Conservation (phyloP, 1,140 invertebrate species). For the Rhynchophorus ferrugineus region DNA sequence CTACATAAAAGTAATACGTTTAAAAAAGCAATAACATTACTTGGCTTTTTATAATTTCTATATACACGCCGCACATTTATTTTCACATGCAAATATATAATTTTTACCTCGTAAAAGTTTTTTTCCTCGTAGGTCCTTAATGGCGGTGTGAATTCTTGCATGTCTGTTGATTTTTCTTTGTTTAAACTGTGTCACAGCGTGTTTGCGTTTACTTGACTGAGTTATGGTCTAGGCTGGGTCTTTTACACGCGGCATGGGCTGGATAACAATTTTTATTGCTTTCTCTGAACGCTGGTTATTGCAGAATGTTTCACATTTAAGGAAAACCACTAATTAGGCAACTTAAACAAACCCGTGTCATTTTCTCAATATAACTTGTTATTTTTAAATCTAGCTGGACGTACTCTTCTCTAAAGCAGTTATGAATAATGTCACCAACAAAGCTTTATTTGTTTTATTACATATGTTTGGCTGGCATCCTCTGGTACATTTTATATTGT, state of each 20-base stretch:
- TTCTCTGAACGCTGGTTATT: background rate
- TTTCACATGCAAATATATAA: background rate
- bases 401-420: too few relatives aligned
- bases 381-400: too few relatives aligned
- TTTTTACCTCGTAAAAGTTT: background rate
- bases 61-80: too few relatives aligned
- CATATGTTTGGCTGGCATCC: too few relatives aligned
- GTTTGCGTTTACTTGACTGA: slow-evolving; percentile 17
- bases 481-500: too few relatives aligned
- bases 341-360: too few relatives aligned
- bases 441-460: too few relatives aligned
- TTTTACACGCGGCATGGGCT: slow-evolving; percentile 2
- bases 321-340: background rate
- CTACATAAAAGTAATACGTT: too few relatives aligned
- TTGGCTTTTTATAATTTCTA: too few relatives aligned
- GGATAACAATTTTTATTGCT: background rate
- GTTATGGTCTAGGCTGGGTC: slow-evolving; percentile 12
- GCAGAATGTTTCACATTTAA: background rate
- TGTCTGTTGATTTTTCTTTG: slow-evolving; percentile 21
- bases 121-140: background rate
- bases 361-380: too few relatives aligned
- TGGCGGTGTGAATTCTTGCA: slow-evolving; percentile 16
- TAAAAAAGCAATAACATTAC: too few relatives aligned
- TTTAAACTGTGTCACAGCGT: slow-evolving; percentile 21
- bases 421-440: too few relatives aligned